Conservation (phyloP, 2,888 invertebrate species). For the Drosophila cyrtoloma region DNA sequence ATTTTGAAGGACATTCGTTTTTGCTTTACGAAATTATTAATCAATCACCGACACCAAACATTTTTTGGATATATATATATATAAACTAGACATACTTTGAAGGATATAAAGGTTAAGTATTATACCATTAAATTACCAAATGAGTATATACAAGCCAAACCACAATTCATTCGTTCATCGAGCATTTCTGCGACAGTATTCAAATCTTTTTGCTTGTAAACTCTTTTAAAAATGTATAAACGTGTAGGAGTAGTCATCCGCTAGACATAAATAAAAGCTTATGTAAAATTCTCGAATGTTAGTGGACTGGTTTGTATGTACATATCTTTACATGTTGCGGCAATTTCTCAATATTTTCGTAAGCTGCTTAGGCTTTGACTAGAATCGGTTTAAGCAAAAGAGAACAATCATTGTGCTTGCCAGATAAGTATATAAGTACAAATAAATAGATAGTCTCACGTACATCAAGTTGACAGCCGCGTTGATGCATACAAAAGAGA, state of each 20-base stretch:
- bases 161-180: background rate
- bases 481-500: conserved; percentile 2
- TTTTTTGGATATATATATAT: background rate
- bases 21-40: background rate
- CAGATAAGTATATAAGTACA: background rate
- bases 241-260: background rate
- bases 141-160: background rate
- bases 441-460: conserved; percentile 1
- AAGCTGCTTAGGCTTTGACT: background rate
- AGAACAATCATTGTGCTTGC: background rate
- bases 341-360: background rate
- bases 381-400: background rate
- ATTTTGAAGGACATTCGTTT: background rate
- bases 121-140: background rate
- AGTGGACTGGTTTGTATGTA: background rate
- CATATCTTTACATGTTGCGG: background rate
- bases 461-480: background rate
- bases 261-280: background rate
- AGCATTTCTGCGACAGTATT: background rate
- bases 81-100: background rate
- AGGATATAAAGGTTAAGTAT: too few relatives aligned
- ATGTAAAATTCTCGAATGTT: background rate
- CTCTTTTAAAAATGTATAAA: background rate
- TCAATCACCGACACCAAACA: too few relatives aligned
- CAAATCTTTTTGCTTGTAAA: background rate